phyloP scores from a whole-genome alignment of 2,113 vertebrate genomes.

The Mellivora capensis region DNA sequence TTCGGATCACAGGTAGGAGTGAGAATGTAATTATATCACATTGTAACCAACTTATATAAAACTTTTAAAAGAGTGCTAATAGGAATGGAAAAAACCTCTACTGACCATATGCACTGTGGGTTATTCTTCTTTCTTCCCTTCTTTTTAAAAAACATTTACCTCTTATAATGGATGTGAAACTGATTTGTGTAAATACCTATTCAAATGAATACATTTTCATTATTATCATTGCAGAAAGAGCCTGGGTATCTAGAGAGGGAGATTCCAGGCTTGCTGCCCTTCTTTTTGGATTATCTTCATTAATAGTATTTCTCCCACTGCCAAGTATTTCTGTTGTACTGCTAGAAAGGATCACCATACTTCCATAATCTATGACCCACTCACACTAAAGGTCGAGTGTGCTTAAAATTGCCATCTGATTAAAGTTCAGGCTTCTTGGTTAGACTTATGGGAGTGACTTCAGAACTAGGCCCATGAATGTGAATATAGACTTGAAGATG shows the following conservation, averaged over 20 bases:
- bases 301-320: conserved; percentile 35
- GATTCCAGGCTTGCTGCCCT: conserved; percentile 19
- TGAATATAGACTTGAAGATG: conserved; percentile 34
- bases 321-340: conserved; percentile 18
- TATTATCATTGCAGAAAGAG: conserved; percentile 39
- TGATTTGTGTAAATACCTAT: conserved; percentile 19
- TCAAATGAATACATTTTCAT: conserved; percentile 30
- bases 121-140: neutral
- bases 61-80: conserved; percentile 37
- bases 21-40: conserved; percentile 43
- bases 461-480: conserved; percentile 25
- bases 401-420: conserved; percentile 49
- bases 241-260: neutral
- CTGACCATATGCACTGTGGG: neutral
- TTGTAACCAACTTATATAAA: conserved; percentile 40
- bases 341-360: neutral
- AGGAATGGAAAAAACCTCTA: neutral
- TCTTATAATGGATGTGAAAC: conserved; percentile 30
- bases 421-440: conserved; percentile 44
- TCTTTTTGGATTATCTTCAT: conserved; percentile 38
- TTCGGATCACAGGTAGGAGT: conserved; percentile 47
- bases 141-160: neutral
- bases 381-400: neutral
- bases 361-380: conserved; percentile 36
- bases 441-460: neutral